Conservation (phyloP, 2,797 vertebrate species). For the Periophthalmus magnuspinnatus region DNA sequence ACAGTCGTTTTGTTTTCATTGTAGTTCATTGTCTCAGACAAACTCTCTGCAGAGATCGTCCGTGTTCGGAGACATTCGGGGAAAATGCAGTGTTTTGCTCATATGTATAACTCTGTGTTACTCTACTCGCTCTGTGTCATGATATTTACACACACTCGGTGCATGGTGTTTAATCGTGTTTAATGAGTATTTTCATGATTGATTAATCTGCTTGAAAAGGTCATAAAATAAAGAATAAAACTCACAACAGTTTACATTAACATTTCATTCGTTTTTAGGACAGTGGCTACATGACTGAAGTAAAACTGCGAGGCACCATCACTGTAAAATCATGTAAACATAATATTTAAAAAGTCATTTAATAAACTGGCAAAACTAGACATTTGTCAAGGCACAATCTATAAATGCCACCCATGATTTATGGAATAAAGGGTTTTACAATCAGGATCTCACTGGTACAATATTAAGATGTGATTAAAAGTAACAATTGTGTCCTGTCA, state of each 20-base stretch:
- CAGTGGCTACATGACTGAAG: background rate
- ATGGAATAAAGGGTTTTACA: background rate
- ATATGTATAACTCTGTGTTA: too few relatives aligned
- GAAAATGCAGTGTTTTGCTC: too few relatives aligned
- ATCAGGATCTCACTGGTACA: background rate
- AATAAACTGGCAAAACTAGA: background rate
- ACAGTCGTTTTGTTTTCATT: too few relatives aligned
- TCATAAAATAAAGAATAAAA: background rate
- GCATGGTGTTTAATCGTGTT: too few relatives aligned
- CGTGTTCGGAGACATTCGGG: too few relatives aligned
- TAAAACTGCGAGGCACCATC: background rate
- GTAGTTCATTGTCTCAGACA: too few relatives aligned
- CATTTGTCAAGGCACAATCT: constrained; percentile 52
- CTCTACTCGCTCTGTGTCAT: too few relatives aligned
- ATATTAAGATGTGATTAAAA: too few relatives aligned
- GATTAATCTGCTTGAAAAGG: too few relatives aligned
- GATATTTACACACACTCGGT: too few relatives aligned
- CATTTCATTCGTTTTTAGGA: background rate
- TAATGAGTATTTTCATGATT: too few relatives aligned
- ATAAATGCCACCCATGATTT: background rate
- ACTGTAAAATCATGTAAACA: constrained; percentile 1
- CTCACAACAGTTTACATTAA: background rate
- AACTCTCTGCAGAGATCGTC: too few relatives aligned
- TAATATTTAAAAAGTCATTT: background rate
- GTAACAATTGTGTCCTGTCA: background rate